Evolutionary conservation across 53 echinoderm and acorn worm species (phyloP).

Genomic region (Paracentrotus lividus): DNA sequence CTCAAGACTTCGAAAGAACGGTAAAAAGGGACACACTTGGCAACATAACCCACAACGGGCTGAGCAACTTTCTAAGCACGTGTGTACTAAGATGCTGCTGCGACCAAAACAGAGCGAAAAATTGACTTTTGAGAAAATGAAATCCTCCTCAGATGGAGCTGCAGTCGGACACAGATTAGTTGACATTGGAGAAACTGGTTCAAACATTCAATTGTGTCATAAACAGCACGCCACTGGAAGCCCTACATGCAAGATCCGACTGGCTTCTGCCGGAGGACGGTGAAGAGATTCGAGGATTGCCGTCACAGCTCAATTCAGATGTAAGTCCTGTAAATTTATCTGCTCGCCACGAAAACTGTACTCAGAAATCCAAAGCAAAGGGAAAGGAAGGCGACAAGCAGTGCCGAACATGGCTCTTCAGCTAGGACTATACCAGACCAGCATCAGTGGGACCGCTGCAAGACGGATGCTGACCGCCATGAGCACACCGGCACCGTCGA

Average conservation of each 20-base stretch:
- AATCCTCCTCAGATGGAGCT: too few relatives aligned
- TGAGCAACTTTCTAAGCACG: too few relatives aligned
- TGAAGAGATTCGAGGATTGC: neutral
- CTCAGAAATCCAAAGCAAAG: neutral
- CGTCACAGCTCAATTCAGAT: neutral
- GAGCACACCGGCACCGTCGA: neutral
- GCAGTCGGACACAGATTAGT: too few relatives aligned
- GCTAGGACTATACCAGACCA: neutral
- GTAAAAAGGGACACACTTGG: too few relatives aligned
- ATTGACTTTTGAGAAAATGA: too few relatives aligned
- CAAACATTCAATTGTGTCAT: too few relatives aligned
- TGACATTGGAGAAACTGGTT: too few relatives aligned
- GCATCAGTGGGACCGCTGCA: constrained; percentile 37
- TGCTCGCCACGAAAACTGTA: neutral
- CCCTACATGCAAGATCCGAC: neutral
- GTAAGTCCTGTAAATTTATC: neutral
- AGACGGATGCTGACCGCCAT: constrained; percentile 50
- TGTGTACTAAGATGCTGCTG: too few relatives aligned
- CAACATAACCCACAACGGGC: too few relatives aligned
- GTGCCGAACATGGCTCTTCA: neutral
- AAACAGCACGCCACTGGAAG: too few relatives aligned
- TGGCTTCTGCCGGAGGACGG: neutral
- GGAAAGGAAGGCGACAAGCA: neutral
- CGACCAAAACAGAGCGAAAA: too few relatives aligned
- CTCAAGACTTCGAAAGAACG: too few relatives aligned